phyloP scores from a whole-genome alignment of 2,113 vertebrate species.

The Ammodytes marinus region DNA sequence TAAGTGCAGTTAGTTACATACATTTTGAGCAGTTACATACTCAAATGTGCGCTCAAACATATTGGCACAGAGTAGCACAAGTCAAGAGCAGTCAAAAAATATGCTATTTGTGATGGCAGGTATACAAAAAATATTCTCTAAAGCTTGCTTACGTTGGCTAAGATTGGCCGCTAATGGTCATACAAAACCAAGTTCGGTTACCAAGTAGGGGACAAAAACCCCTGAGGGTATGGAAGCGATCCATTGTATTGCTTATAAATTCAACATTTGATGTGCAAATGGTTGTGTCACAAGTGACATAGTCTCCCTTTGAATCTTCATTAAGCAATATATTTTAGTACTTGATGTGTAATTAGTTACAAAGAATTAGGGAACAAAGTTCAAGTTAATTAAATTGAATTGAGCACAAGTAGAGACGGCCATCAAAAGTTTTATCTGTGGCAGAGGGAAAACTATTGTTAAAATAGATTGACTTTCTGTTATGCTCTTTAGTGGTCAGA shows the following conservation, averaged over 20 bases:
- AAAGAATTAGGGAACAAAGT: not conserved
- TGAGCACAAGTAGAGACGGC: not conserved
- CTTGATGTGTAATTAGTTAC: not conserved
- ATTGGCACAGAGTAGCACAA: not conserved
- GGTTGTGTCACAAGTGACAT: not conserved
- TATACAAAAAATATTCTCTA: not conserved
- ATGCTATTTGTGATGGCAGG: not conserved
- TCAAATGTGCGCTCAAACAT: not conserved
- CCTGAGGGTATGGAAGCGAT: not conserved
- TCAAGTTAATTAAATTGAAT: not conserved
- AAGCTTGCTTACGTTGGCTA: not conserved
- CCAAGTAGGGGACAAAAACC: not conserved
- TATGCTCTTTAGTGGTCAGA: constrained; percentile 16
- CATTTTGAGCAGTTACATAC: not conserved
- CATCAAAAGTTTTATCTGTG: not conserved
- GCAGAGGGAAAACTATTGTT: not conserved
- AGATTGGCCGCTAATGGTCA: not conserved
- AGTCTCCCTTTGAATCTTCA: not conserved
- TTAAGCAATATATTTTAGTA: not conserved
- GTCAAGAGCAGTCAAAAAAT: not conserved
- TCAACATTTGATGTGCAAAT: not conserved
- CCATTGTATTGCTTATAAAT: not conserved
- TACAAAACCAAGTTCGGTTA: not conserved
- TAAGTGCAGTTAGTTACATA: not conserved
- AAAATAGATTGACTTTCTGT: not conserved